These are phyloP conservation scores for Hyla sarda DNA, from an alignment of 2,113 vertebrate genomes.

Conservation along the genomic window DNA sequence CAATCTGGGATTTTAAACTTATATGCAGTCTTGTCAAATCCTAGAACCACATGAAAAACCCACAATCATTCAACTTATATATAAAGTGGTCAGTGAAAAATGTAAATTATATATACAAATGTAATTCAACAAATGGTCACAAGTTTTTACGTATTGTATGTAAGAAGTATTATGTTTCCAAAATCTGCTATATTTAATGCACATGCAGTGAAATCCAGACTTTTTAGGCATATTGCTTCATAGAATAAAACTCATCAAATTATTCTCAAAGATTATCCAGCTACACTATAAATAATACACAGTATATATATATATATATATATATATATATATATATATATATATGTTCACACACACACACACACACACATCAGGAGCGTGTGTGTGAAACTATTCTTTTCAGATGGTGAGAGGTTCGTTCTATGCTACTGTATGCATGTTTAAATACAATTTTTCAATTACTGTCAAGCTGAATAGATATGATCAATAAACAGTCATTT, in stretches of 20 bases:
- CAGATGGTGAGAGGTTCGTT: too few relatives aligned
- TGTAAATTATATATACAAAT: slow-evolving; percentile 35
- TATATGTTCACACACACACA: too few relatives aligned
- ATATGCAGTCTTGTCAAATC: slow-evolving; percentile 12
- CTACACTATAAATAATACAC: background rate
- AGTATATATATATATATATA: too few relatives aligned
- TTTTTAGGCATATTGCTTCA: background rate
- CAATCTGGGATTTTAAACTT: background rate
- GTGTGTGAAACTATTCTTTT: too few relatives aligned
- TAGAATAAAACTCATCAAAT: background rate
- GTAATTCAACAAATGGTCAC: background rate
- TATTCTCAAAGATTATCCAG: background rate
- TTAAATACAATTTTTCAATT: too few relatives aligned
- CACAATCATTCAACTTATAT: slow-evolving; percentile 30
- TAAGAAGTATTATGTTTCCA: background rate
- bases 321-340: too few relatives aligned
- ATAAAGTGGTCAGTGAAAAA: slow-evolving; percentile 14
- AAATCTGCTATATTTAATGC: slow-evolving; percentile 3
- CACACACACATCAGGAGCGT: too few relatives aligned
- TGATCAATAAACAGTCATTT: too few relatives aligned
- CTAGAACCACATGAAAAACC: slow-evolving; percentile 40
- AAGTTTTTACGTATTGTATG: background rate
- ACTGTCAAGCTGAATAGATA: too few relatives aligned
- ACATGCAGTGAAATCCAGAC: background rate
- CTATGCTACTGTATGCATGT: too few relatives aligned